Conservation (phyloP, 2,888 invertebrate species). For the Acleris holmiana region DNA sequence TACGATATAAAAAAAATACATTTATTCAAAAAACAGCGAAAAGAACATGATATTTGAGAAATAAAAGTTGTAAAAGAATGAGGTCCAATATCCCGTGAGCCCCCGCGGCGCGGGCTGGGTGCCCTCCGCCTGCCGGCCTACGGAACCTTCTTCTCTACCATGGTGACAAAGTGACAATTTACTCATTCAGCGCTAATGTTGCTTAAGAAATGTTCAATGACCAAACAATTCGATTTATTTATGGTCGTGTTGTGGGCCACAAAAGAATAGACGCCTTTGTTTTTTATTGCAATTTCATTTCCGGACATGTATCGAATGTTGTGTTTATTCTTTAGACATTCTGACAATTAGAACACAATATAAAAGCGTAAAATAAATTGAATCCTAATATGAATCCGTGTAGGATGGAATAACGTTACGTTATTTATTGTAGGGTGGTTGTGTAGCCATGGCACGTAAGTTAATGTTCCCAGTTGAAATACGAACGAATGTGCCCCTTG, state of each 20-base stretch:
- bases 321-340: neutral
- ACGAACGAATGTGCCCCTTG: conserved; percentile 19
- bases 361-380: no score
- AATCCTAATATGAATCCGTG: no score
- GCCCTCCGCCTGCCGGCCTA: conserved; percentile 57
- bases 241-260: conserved; percentile 72
- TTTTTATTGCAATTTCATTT: conserved; percentile 74
- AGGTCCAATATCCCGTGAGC: conserved; percentile 43
- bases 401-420: no score
- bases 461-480: conserved; percentile 7
- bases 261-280: conserved; percentile 62
- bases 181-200: conserved; percentile 79
- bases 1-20: neutral
- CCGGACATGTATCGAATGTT: conserved; percentile 54
- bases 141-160: conserved; percentile 57
- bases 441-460: neutral
- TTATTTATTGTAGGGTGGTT: neutral
- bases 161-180: conserved; percentile 80
- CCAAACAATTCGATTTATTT: conserved; percentile 75
- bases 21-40: conserved; percentile 33
- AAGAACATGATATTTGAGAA: conserved; percentile 43
- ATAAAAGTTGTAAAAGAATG: conserved; percentile 29
- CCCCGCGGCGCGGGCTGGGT: conserved; percentile 49
- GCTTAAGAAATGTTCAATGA: conserved; percentile 75
- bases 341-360: neutral